A percentile compares a stretch with the other conserved stretches of the same genome.
Evolutionary conservation across 2,888 invertebrate species (phyloP).

Genomic region (Dolomedes plantarius): DNA sequence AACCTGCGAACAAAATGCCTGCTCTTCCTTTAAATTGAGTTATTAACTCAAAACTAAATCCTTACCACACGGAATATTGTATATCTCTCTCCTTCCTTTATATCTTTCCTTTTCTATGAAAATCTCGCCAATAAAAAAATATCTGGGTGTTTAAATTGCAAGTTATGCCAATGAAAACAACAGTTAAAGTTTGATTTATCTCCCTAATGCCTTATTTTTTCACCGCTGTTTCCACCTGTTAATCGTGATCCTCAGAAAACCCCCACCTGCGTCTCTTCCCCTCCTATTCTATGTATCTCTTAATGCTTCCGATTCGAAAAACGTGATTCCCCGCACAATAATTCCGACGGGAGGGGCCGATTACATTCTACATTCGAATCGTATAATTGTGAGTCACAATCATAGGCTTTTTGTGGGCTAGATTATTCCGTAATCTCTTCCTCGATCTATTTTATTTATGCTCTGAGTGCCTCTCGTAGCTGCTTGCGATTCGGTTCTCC

Average conservation of each 20-base stretch:
- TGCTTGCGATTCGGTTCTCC: too few relatives aligned
- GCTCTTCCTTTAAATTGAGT: constrained; percentile 46
- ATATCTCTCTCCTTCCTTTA: constrained; percentile 13
- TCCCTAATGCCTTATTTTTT: constrained; percentile 33
- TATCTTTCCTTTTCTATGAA: constrained; percentile 8
- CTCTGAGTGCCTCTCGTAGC: neutral
- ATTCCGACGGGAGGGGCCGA: constrained; percentile 18
- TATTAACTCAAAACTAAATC: constrained; percentile 40
- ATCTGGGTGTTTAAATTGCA: constrained; percentile 43
- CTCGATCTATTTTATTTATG: constrained; percentile 3
- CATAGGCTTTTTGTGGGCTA: neutral
- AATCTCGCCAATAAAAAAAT: neutral
- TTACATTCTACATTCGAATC: constrained; percentile 6
- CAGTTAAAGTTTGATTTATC: constrained; percentile 66
- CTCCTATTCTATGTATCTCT: constrained; percentile 17
- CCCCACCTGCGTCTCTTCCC: constrained; percentile 10
- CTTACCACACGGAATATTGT: constrained; percentile 17
- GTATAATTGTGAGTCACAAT: constrained; percentile 3
- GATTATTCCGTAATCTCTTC: constrained; percentile 1
- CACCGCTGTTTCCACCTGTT: constrained; percentile 51
- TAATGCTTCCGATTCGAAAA: constrained; percentile 68
- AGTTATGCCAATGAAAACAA: constrained; percentile 61
- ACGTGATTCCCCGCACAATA: constrained; percentile 58
- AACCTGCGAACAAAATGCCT: constrained; percentile 5
- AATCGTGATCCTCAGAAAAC: constrained; percentile 39